phyloP scores from a whole-genome alignment of 2,888 invertebrate species.

The Aphrophora alni region DNA sequence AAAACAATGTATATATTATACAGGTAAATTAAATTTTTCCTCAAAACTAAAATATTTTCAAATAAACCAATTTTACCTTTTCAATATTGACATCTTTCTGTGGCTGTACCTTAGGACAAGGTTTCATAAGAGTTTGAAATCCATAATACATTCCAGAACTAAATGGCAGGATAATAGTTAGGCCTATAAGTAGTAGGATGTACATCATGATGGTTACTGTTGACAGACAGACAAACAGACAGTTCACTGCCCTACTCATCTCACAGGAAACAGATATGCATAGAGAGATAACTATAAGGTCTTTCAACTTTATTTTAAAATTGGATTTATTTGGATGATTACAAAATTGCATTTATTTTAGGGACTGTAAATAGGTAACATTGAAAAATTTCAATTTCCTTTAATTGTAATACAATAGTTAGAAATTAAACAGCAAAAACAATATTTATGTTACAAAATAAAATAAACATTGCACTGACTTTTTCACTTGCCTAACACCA shows the following conservation, averaged over 20 bases:
- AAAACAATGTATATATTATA: no score
- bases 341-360: no score
- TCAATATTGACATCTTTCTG: constrained; percentile 39
- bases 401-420: no score
- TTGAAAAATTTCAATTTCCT: no score
- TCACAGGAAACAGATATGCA: neutral
- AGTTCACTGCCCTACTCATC: neutral
- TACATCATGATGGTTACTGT: neutral
- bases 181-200: neutral
- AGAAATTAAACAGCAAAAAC: no score
- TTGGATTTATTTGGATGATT: neutral
- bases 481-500: no score
- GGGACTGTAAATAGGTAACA: no score
- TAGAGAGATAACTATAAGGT: neutral
- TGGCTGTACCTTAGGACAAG: constrained; percentile 45
- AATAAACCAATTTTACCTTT: constrained; percentile 37
- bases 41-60: no score
- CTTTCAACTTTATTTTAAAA: neutral
- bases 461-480: no score
- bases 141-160: constrained; percentile 7
- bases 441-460: no score
- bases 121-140: constrained; percentile 28
- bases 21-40: no score
- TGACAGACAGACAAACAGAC: neutral
- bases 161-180: neutral